These are phyloP conservation scores for Listronotus bonariensis DNA, from an alignment of 1,140 invertebrate genomes.

Conservation along the genomic window DNA sequence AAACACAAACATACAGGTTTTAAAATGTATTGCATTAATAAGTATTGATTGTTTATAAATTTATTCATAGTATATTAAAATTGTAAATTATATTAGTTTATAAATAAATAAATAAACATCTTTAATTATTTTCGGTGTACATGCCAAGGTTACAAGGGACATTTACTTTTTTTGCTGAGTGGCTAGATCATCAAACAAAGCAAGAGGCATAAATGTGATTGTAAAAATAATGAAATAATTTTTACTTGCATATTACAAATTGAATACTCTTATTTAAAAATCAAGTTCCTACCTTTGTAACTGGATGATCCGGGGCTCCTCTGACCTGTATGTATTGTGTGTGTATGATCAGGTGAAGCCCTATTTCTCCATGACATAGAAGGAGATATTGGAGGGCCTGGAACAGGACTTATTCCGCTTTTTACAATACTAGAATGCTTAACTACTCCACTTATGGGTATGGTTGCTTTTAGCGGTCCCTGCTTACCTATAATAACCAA, in stretches of 20 bases:
- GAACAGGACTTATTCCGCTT: slow-evolving; percentile 67
- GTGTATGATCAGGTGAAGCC: slow-evolving; percentile 67
- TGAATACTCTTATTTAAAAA: background rate
- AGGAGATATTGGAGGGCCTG: slow-evolving; percentile 68
- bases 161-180: too few species aligned
- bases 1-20: too few species aligned
- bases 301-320: slow-evolving; percentile 72
- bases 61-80: too few species aligned
- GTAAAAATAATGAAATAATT: slow-evolving; percentile 2
- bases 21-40: too few species aligned
- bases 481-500: slow-evolving; percentile 57
- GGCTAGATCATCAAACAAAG: too few species aligned
- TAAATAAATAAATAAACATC: too few species aligned
- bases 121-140: too few species aligned
- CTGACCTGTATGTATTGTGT: too few species aligned
- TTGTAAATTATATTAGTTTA: too few species aligned
- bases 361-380: slow-evolving; percentile 64
- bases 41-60: too few species aligned
- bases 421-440: slow-evolving; percentile 64
- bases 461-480: slow-evolving; percentile 73
- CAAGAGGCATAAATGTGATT: too few species aligned
- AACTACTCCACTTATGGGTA: slow-evolving; percentile 72
- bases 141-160: too few species aligned
- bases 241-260: background rate
- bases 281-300: slow-evolving; percentile 65